Conservation (phyloP, 2,797 vertebrate species). For the Catharus ustulatus region DNA sequence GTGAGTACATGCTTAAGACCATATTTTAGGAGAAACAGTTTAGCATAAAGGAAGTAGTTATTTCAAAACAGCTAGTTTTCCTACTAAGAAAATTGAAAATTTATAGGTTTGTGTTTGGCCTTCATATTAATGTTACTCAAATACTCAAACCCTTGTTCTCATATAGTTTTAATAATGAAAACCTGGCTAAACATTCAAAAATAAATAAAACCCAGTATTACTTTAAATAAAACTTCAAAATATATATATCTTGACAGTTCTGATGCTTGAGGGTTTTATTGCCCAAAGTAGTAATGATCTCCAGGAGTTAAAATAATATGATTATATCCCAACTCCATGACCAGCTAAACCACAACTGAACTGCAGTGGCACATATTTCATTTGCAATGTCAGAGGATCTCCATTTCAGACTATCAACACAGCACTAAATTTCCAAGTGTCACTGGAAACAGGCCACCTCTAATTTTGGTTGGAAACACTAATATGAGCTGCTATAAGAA, state of each 20-base stretch:
- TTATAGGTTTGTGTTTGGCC: constrained; percentile 44
- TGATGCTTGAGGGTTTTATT: constrained; percentile 65
- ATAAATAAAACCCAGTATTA: constrained; percentile 49
- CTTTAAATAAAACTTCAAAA: constrained; percentile 63
- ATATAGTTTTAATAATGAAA: constrained; percentile 60
- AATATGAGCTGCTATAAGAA: constrained; percentile 13
- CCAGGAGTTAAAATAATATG: constrained; percentile 78
- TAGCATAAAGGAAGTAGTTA: constrained; percentile 39
- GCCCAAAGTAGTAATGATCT: constrained; percentile 71
- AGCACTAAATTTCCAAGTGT: constrained; percentile 74
- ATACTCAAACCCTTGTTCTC: constrained; percentile 56
- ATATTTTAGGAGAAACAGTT: constrained; percentile 8
- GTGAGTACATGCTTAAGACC: background rate
- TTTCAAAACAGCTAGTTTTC: constrained; percentile 24
- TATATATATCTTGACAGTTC: constrained; percentile 61
- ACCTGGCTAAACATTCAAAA: constrained; percentile 46
- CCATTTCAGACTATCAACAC: constrained; percentile 72
- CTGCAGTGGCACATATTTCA: constrained; percentile 68
- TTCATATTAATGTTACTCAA: constrained; percentile 43
- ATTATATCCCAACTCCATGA: constrained; percentile 71
- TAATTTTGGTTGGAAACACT: constrained; percentile 57
- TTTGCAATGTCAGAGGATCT: constrained; percentile 67
- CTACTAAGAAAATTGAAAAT: background rate
- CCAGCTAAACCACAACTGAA: constrained; percentile 75
- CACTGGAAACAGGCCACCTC: constrained; percentile 68